Conservation (phyloP, 1,140 invertebrate genomes). For the Penaeus indicus region DNA sequence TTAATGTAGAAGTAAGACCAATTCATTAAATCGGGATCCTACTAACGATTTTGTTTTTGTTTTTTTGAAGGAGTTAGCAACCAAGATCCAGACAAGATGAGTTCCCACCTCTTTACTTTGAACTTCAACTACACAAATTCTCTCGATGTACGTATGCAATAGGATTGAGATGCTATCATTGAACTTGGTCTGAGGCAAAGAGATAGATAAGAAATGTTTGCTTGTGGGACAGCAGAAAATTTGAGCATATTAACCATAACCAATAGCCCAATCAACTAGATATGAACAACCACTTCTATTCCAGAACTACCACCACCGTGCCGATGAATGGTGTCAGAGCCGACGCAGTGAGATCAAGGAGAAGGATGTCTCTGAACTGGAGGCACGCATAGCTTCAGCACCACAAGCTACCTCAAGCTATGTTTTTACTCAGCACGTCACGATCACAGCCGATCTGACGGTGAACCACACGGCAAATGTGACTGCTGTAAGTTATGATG, state of each 20-base stretch:
- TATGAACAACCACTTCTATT: not conserved
- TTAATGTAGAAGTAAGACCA: not conserved
- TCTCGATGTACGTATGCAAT: too few species aligned
- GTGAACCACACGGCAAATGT: not conserved
- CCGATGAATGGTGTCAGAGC: not conserved
- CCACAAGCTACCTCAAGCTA: not conserved
- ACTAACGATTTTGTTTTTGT: not conserved
- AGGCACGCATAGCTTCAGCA: not conserved
- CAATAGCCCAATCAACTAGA: not conserved
- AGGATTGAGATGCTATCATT: too few species aligned
- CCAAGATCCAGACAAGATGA: too few species aligned
- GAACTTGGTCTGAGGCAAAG: too few species aligned
- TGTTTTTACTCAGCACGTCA: not conserved
- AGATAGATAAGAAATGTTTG: too few species aligned
- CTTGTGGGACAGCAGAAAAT: too few species aligned
- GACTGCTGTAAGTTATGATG: too few species aligned
- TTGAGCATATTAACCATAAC: constrained; percentile 2
- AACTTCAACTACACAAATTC: too few species aligned
- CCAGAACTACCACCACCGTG: not conserved
- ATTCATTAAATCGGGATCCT: not conserved
- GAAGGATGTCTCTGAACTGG: not conserved
- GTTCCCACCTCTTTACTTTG: too few species aligned
- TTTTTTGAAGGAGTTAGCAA: too few species aligned
- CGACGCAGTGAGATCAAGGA: not conserved
- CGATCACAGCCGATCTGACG: not conserved